Conservation (phyloP, 2,797 vertebrate species). For the Chaenodraco wilsoni region DNA sequence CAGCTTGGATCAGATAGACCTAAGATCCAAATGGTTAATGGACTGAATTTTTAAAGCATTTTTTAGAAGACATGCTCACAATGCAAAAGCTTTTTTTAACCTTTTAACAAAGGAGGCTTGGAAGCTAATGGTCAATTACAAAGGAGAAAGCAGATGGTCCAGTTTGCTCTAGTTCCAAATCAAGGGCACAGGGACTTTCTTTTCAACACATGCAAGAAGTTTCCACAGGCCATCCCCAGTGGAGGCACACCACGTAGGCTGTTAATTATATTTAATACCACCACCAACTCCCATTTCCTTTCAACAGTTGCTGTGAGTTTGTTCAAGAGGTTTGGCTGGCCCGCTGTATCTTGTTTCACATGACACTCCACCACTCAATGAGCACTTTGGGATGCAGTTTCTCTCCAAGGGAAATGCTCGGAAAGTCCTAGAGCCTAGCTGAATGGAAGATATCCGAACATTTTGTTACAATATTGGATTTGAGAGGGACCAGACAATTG, state of each 20-base stretch:
- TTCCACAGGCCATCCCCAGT: constrained; percentile 48
- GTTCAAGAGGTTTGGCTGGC: constrained; percentile 44
- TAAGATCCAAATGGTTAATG: too few relatives aligned
- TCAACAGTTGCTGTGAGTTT: constrained; percentile 49
- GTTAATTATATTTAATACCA: constrained; percentile 52
- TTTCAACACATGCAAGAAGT: constrained; percentile 53
- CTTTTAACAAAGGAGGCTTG: constrained; percentile 1
- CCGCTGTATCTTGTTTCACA: constrained; percentile 49
- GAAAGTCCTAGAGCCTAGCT: constrained; percentile 23
- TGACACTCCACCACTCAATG: constrained; percentile 42
- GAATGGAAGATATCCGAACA: constrained; percentile 32
- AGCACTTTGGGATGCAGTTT: constrained; percentile 45
- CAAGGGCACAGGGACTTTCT: constrained; percentile 46
- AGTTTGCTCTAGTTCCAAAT: constrained; percentile 17
- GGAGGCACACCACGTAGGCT: constrained; percentile 28
- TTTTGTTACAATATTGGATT: constrained; percentile 32
- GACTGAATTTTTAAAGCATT: not conserved
- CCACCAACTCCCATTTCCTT: constrained; percentile 45
- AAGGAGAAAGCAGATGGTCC: constrained; percentile 4
- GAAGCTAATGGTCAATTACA: constrained; percentile 17
- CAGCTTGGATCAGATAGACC: too few relatives aligned
- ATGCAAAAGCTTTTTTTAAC: not conserved
- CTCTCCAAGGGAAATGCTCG: constrained; percentile 29
- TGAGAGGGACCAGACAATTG: constrained; percentile 10
- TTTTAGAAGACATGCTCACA: not conserved